Conservation (phyloP, 2,888 invertebrate species). For the Bellardia bayeri region DNA sequence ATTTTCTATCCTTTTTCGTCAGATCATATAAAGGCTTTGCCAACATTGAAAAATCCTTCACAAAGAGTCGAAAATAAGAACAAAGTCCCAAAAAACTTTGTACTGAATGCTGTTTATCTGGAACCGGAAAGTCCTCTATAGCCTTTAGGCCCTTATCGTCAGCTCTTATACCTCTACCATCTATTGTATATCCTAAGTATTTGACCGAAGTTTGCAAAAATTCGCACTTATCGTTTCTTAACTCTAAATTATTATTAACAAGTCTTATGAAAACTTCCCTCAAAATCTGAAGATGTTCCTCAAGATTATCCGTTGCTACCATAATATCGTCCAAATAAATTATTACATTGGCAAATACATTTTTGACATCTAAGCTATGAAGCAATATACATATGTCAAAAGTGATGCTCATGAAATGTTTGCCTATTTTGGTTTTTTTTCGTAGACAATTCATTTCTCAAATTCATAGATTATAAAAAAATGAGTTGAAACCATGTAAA, state of each 20-base stretch:
- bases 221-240: conserved; percentile 60
- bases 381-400: too few relatives aligned
- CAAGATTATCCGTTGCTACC: conserved; percentile 50
- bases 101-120: not conserved
- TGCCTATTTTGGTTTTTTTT: too few relatives aligned
- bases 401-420: too few relatives aligned
- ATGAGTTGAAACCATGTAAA: too few relatives aligned
- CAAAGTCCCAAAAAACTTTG: conserved; percentile 1
- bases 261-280: conserved; percentile 44
- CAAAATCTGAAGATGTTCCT: conserved; percentile 50
- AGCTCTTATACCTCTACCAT: conserved; percentile 44
- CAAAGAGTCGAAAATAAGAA: not conserved
- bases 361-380: too few relatives aligned
- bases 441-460: too few relatives aligned
- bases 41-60: not conserved
- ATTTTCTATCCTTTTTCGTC: not conserved
- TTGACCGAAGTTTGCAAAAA: conserved; percentile 42
- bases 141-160: conserved; percentile 1
- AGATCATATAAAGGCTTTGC: not conserved
- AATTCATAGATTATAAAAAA: too few relatives aligned
- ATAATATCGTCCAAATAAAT: conserved; percentile 70
- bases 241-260: conserved; percentile 42
- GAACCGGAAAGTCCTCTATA: not conserved
- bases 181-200: conserved; percentile 58
- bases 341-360: too few relatives aligned